A percentile compares a stretch with the other conserved stretches of the same genome.
Evolutionary conservation across 2,888 invertebrate species (phyloP).

Genomic region (Melikaiella ostensackeni): DNA sequence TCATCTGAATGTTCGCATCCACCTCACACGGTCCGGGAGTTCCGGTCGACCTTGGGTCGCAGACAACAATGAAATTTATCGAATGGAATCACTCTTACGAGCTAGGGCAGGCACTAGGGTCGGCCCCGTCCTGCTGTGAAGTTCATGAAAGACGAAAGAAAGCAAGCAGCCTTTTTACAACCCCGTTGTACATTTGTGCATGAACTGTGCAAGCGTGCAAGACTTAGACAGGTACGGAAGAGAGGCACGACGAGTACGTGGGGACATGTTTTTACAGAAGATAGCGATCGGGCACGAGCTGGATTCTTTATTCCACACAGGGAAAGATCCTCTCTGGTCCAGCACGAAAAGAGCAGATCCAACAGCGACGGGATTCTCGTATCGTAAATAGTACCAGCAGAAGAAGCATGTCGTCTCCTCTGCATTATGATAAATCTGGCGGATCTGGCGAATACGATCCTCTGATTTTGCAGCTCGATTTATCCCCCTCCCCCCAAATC

Average conservation of each 20-base stretch:
- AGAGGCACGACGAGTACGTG: conserved; percentile 47
- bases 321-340: conserved; percentile 53
- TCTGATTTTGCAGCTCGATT: conserved; percentile 62
- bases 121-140: conserved; percentile 5
- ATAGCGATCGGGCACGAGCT: conserved; percentile 69
- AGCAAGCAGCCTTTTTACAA: conserved; percentile 17
- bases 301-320: conserved; percentile 71
- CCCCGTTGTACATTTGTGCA: not conserved
- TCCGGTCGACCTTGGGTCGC: conserved; percentile 40
- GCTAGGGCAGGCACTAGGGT: not conserved
- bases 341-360: conserved; percentile 37
- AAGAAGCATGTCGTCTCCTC: conserved; percentile 63
- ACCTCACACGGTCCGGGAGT: conserved; percentile 36
- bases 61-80: conserved; percentile 41
- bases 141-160: conserved; percentile 10
- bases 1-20: conserved; percentile 31
- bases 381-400: conserved; percentile 44
- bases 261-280: conserved; percentile 64
- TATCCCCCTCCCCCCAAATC: conserved; percentile 1
- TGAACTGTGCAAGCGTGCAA: no score
- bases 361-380: conserved; percentile 53
- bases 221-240: conserved; percentile 45
- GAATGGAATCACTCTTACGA: conserved; percentile 38
- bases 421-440: conserved; percentile 72
- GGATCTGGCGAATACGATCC: conserved; percentile 60